These are phyloP conservation scores for Anomalospiza imberbis DNA, from an alignment of 2,797 vertebrate species.

Conservation along the genomic window DNA sequence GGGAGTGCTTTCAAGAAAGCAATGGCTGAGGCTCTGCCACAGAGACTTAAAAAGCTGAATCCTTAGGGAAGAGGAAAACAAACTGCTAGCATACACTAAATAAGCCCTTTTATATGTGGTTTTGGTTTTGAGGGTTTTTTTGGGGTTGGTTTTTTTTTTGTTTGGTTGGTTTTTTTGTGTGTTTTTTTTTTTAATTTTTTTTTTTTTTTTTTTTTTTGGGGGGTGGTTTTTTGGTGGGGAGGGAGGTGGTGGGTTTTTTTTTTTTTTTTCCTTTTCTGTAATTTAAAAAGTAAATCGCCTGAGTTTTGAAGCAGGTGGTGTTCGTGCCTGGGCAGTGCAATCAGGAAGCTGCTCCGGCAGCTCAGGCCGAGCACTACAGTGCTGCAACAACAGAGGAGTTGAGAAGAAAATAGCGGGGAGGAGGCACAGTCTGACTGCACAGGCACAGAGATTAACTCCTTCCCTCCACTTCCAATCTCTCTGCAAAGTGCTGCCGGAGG, in stretches of 20 bases:
- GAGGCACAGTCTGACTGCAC: background rate
- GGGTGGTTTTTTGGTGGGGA: background rate
- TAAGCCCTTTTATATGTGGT: background rate
- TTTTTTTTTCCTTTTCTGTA: background rate
- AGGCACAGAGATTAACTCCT: conserved; percentile 4
- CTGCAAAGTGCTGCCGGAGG: background rate
- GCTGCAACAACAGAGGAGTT: background rate
- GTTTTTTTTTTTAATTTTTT: too few relatives aligned
- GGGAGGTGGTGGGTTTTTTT: too few relatives aligned
- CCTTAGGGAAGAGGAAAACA: background rate
- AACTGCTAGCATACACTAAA: background rate
- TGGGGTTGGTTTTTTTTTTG: too few relatives aligned
- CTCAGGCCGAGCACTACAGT: background rate
- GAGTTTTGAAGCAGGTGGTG: background rate
- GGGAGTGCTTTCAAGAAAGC: background rate
- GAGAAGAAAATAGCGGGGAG: background rate
- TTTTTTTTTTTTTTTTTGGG: too few relatives aligned
- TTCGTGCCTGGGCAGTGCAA: background rate
- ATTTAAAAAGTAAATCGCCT: background rate
- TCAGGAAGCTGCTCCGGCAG: background rate
- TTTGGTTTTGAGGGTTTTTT: background rate
- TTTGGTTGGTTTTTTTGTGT: too few relatives aligned
- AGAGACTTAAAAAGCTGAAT: background rate
- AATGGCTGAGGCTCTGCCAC: background rate
- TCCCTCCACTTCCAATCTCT: background rate